phyloP scores from a whole-genome alignment of 2,888 invertebrate genomes.

The Lochmaea crataegi region DNA sequence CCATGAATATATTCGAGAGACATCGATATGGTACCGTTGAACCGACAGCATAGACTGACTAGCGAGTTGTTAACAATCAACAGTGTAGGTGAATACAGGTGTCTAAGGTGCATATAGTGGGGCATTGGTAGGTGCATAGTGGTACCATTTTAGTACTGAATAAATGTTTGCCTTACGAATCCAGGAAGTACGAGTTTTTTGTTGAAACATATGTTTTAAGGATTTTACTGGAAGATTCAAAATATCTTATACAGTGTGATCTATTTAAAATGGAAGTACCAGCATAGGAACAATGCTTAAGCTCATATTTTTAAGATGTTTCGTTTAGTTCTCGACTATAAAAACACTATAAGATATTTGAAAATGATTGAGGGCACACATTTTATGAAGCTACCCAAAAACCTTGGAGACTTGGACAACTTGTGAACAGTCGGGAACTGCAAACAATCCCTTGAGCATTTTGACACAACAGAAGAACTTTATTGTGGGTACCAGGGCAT shows the following conservation, averaged over 20 bases:
- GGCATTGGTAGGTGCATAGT: slow-evolving; percentile 36
- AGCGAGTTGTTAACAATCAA: slow-evolving; percentile 40
- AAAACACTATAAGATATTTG: no score
- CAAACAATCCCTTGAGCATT: no score
- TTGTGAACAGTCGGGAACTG: no score
- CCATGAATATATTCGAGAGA: slow-evolving; percentile 22
- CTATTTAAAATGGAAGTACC: no score
- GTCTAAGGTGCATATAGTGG: slow-evolving; percentile 49
- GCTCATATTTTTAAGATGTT: no score
- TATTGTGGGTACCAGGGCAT: no score
- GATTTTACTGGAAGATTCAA: not conserved
- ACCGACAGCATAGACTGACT: slow-evolving; percentile 43
- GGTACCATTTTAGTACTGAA: slow-evolving; percentile 13
- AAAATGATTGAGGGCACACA: no score
- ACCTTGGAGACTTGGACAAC: no score
- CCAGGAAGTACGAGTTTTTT: not conserved
- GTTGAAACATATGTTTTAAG: not conserved
- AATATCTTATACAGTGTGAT: not conserved
- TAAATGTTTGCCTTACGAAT: not conserved
- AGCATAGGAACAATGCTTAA: no score
- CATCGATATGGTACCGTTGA: slow-evolving; percentile 37
- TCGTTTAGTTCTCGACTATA: no score
- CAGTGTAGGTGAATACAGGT: slow-evolving; percentile 50
- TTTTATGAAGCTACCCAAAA: no score
- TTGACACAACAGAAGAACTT: no score